A percentile compares a stretch with the other conserved stretches of the same genome.
phyloP scores from a whole-genome alignment of 2,888 invertebrate genomes.

The Dorcus hopei region DNA sequence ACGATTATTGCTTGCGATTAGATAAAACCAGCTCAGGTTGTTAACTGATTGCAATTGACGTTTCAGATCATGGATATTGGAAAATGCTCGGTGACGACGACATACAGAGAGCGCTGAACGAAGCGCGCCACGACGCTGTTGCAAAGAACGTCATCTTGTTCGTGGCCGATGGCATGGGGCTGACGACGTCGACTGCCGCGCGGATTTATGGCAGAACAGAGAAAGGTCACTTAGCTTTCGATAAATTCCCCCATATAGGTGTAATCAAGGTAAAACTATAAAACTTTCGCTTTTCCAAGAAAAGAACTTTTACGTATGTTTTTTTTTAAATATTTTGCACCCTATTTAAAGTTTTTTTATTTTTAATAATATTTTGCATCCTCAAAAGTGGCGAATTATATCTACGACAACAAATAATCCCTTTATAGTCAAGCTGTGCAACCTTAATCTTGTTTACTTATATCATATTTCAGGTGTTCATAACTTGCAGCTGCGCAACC shows the following conservation, averaged over 20 bases:
- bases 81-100: constrained; percentile 35
- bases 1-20: too few relatives aligned
- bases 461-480: too few relatives aligned
- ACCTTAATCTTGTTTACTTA: too few relatives aligned
- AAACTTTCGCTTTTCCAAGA: too few relatives aligned
- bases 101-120: constrained; percentile 33
- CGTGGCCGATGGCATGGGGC: constrained; percentile 90
- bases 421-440: too few relatives aligned
- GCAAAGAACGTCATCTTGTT: constrained; percentile 86
- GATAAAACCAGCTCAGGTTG: background rate
- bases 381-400: too few relatives aligned
- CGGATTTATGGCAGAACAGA: constrained; percentile 78
- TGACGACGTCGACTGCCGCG: constrained; percentile 78
- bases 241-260: constrained; percentile 79
- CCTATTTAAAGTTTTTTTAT: too few relatives aligned
- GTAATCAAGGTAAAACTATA: constrained; percentile 69
- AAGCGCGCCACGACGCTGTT: constrained; percentile 27
- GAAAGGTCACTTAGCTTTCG: constrained; percentile 69
- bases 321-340: too few relatives aligned
- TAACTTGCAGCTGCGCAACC: too few relatives aligned
- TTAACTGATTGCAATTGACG: background rate
- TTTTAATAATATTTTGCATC: too few relatives aligned
- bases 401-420: too few relatives aligned
- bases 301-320: too few relatives aligned
- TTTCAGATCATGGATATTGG: constrained; percentile 41